phyloP scores from a whole-genome alignment of 2,888 invertebrate species.

The Candidula unifasciata region DNA sequence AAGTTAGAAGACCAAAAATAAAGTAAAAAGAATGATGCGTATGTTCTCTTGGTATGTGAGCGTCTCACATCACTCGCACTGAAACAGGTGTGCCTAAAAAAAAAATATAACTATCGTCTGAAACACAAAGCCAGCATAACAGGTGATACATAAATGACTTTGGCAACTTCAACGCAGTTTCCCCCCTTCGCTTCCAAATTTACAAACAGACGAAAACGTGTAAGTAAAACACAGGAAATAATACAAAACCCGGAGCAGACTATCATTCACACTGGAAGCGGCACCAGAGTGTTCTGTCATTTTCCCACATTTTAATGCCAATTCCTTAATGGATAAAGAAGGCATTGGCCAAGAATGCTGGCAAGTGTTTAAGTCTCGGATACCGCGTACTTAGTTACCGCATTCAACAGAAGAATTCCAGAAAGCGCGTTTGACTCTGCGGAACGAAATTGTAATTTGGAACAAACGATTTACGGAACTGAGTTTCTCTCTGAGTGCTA shows the following conservation, averaged over 20 bases:
- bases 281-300: constrained; percentile 10
- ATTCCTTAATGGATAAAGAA: constrained; percentile 22
- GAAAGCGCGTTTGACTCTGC: background rate
- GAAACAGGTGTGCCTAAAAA: constrained; percentile 32
- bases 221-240: background rate
- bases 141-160: constrained; percentile 44
- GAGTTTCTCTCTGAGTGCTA: background rate
- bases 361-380: constrained; percentile 5
- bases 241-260: constrained; percentile 11
- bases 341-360: constrained; percentile 21
- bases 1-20: too few relatives aligned
- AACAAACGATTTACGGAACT: background rate
- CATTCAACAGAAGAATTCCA: background rate
- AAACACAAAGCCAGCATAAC: constrained; percentile 30
- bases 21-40: too few relatives aligned
- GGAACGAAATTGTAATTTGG: background rate
- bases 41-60: too few relatives aligned
- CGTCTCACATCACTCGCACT: background rate
- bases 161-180: constrained; percentile 31
- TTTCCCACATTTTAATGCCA: constrained; percentile 24
- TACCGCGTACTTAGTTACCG: constrained; percentile 11
- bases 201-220: constrained; percentile 13
- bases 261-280: constrained; percentile 14
- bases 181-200: background rate
- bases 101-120: too few relatives aligned